phyloP scores from a whole-genome alignment of 2,113 vertebrate genomes.

The Hucho hucho region DNA sequence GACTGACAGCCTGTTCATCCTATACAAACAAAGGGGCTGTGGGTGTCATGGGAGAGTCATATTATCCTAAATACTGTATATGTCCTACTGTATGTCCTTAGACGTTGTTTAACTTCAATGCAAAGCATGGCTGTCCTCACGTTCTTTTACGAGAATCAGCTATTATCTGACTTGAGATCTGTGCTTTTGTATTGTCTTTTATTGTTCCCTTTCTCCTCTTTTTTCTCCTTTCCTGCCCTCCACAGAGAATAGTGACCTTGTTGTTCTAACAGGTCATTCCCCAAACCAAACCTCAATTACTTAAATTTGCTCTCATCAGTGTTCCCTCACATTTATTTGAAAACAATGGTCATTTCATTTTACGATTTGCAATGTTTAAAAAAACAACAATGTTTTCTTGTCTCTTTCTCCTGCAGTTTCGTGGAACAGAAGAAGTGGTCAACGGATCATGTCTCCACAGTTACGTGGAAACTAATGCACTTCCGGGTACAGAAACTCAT shows the following conservation, averaged over 20 bases:
- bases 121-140: background rate
- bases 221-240: no score
- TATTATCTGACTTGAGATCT: background rate
- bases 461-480: conserved; percentile 75
- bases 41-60: background rate
- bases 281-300: no score
- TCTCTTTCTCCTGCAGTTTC: conserved; percentile 54
- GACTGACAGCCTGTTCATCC: background rate
- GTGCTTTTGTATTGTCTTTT: background rate
- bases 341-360: background rate
- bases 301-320: no score
- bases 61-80: background rate
- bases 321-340: no score
- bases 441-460: conserved; percentile 67
- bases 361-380: background rate
- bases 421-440: conserved; percentile 68
- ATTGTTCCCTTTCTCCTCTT: background rate
- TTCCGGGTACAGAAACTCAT: conserved; percentile 69
- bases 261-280: no score
- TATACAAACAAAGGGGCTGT: background rate
- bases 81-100: background rate
- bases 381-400: conserved; percentile 1
- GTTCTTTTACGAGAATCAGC: background rate
- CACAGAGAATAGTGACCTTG: no score
- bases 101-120: no score